These are phyloP conservation scores for Hippocampus kuda DNA, from an alignment of 2,797 vertebrate species.

Conservation along the genomic window DNA sequence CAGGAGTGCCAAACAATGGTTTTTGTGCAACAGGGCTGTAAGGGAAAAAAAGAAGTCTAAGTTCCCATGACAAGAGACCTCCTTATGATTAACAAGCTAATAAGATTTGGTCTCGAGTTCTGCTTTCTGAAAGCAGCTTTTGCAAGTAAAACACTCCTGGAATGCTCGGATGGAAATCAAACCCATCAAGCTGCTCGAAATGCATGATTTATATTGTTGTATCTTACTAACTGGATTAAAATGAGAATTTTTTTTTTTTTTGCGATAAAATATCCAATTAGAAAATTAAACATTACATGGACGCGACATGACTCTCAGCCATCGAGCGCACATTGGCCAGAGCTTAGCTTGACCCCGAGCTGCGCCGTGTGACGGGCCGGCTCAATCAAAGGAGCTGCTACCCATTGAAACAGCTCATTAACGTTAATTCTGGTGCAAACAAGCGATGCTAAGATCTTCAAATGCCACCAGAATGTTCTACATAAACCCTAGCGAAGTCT, in stretches of 20 bases:
- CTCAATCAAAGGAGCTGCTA: slow-evolving; percentile 52
- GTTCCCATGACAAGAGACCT: slow-evolving; percentile 42
- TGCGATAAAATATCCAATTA: neutral
- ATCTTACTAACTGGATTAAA: neutral
- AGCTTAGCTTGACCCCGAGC: slow-evolving; percentile 13
- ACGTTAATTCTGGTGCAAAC: neutral
- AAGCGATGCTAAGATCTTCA: neutral
- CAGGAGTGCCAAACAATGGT: slow-evolving; percentile 9
- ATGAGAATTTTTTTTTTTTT: neutral
- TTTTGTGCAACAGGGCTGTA: slow-evolving; percentile 19
- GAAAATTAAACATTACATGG: neutral
- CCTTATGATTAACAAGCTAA: slow-evolving; percentile 58
- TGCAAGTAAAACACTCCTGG: slow-evolving; percentile 42
- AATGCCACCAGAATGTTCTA: neutral
- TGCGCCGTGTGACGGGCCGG: slow-evolving; percentile 6
- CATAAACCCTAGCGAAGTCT: neutral
- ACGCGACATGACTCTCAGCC: slow-evolving; percentile 2
- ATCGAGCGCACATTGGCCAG: slow-evolving; percentile 24
- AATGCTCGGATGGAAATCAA: slow-evolving; percentile 44
- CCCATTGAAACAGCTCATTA: slow-evolving; percentile 15
- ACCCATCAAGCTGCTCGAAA: slow-evolving; percentile 7
- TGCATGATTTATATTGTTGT: neutral
- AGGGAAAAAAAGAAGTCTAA: slow-evolving; percentile 4
- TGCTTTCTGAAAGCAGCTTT: slow-evolving; percentile 58
- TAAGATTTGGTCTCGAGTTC: slow-evolving; percentile 61